Conservation (phyloP, 2,797 vertebrate genomes). For the Neostethus bicornis region DNA sequence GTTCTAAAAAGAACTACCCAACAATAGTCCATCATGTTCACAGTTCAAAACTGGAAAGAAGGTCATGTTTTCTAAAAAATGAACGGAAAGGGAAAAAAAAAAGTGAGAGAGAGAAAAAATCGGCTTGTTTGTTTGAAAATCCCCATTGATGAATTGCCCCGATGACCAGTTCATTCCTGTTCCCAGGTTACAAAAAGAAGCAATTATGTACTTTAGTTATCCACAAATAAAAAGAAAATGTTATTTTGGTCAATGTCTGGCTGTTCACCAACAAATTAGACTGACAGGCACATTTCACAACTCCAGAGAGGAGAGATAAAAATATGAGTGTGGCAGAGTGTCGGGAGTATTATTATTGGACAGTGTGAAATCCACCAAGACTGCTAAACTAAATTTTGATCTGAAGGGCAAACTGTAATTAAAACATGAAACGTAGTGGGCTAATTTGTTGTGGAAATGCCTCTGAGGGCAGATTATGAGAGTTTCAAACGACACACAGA, state of each 20-base stretch:
- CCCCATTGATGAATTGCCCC: too few relatives aligned
- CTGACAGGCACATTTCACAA: slow-evolving; percentile 4
- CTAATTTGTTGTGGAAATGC: slow-evolving; percentile 46
- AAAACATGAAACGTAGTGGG: slow-evolving; percentile 46
- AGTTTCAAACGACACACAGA: slow-evolving; percentile 30
- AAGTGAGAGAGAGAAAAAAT: too few relatives aligned
- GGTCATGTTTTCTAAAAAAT: too few relatives aligned
- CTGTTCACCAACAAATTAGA: slow-evolving; percentile 2
- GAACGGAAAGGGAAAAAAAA: too few relatives aligned
- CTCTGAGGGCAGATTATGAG: slow-evolving; percentile 49
- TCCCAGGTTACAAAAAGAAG: not conserved
- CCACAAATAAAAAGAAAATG: not conserved
- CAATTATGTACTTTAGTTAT: not conserved
- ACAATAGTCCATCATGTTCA: too few relatives aligned
- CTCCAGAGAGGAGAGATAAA: slow-evolving; percentile 3
- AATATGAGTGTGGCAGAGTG: slow-evolving; percentile 28
- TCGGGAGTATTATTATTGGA: slow-evolving; percentile 42
- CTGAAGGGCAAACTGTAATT: slow-evolving; percentile 61
- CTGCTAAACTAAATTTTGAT: slow-evolving; percentile 43
- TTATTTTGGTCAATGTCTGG: slow-evolving; percentile 20
- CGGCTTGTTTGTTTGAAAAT: too few relatives aligned
- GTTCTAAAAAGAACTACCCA: too few relatives aligned
- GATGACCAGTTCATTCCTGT: too few relatives aligned
- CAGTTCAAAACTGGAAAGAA: too few relatives aligned
- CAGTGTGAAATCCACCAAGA: slow-evolving; percentile 48